A percentile compares a stretch with the other conserved stretches of the same genome.
phyloP scores from a whole-genome alignment of 2,797 vertebrate species.

The Forpus xanthops region DNA sequence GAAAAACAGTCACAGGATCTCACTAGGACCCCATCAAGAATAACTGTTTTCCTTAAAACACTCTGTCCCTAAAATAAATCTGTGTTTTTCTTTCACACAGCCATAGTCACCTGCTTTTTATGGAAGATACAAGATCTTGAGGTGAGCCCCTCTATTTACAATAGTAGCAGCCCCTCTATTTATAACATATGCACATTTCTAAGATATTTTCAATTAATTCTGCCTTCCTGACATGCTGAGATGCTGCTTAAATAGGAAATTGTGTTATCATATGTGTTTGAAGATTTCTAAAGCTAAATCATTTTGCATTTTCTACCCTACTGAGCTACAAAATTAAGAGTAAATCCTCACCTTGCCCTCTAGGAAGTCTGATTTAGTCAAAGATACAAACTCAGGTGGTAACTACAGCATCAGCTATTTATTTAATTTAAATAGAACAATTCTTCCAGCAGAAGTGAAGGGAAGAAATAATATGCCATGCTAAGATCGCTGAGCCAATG shows the following conservation, averaged over 20 bases:
- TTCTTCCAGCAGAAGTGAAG: not conserved
- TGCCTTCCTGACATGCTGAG: not conserved
- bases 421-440: conserved; percentile 34
- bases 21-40: not conserved
- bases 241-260: conserved; percentile 6
- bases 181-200: not conserved
- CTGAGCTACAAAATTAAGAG: conserved; percentile 47
- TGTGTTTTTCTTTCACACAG: not conserved
- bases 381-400: not conserved
- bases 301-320: conserved; percentile 41
- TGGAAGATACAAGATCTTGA: not conserved
- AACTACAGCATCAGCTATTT: conserved; percentile 9
- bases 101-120: not conserved
- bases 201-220: conserved; percentile 17
- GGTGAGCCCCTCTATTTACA: not conserved
- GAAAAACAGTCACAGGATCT: not conserved
- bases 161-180: not conserved
- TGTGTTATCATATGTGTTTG: not conserved
- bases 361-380: not conserved
- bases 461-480: not conserved
- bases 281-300: not conserved
- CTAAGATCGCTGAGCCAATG: not conserved
- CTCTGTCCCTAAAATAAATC: not conserved
- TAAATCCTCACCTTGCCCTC: not conserved
- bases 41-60: not conserved